Base-by-base conservation (phyloP, 2,113 vertebrate genomes). In the Synodontis membranacea region DNA sequence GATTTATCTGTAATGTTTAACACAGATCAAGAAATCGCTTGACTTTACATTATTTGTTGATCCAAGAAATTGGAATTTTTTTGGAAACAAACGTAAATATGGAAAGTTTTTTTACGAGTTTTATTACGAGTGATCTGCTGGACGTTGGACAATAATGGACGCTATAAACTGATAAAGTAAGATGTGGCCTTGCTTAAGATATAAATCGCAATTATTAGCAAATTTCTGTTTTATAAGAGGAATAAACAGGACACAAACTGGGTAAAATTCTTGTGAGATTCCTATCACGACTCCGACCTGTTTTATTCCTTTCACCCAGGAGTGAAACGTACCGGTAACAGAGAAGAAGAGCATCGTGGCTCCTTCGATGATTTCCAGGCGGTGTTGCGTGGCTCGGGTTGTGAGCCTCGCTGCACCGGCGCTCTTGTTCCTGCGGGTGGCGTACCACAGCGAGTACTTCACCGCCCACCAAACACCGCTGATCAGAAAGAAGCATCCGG, bases 381-480 rank as follows among this genome's bases (percentile, higher is more conserved):
- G 96, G 62, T 94, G 96, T 89, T 97, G 97, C 15, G 94, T 92
- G 34, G 93, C 92, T 89, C 96, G 95, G 89, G 96, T 96, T 10
- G 95, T 91, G 83, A 97, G 86, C 4, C 95, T 96, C 0, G 92
- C 92, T 54, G 93, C 94, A 64, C 95, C 97, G 31, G 91, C 87
- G 0, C 89, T 95, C 93, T 96, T 99, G 93, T 97, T 96, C 87
- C 95, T 97, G 86, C 95, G 94, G 76, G 94, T 97, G 89, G 94
- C 72, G 0, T 97, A 94, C 88, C 96, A 98, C 64, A 99, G 91
- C 0, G 96, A 95, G 39, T 92, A 92, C 86, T 97, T 99, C 80
- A 91, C 94, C 0, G 95, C 93, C 97, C 98, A 99, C 98, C 98
- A 99, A 42, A 99, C 87, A n/a, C 97, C 96, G 17, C 94, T 93